Conservation (phyloP, 1,140 invertebrate species). For the Nomia melanderi region DNA sequence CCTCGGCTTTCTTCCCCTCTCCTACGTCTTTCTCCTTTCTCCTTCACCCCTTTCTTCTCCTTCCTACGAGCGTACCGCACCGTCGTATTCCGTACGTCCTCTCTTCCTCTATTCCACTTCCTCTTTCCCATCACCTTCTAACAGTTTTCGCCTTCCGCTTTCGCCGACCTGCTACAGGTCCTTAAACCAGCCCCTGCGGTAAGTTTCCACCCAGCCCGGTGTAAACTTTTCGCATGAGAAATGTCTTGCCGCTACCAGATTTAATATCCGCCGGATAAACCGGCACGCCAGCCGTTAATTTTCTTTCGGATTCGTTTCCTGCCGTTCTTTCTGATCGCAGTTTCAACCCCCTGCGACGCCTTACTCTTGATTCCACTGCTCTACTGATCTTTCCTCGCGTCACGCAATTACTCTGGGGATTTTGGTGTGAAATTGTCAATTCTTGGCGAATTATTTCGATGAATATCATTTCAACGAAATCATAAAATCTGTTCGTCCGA, state of each 20-base stretch:
- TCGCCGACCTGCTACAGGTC: constrained; percentile 21
- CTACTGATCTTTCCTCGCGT: no score
- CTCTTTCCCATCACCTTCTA: constrained; percentile 5
- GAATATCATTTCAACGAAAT: no score
- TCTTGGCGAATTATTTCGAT: no score
- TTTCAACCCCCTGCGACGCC: constrained; percentile 1
- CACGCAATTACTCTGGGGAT: no score
- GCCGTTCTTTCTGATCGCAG: neutral
- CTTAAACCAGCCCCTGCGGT: constrained; percentile 28
- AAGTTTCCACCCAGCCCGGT: constrained; percentile 19
- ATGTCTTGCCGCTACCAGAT: constrained; percentile 47
- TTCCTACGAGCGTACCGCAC: neutral
- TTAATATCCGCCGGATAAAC: constrained; percentile 68
- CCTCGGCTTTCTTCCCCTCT: constrained; percentile 22
- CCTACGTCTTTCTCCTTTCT: constrained; percentile 23
- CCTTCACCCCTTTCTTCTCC: neutral
- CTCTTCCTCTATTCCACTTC: constrained; percentile 8
- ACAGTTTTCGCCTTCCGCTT: constrained; percentile 6
- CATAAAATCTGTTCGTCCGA: no score
- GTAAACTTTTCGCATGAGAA: constrained; percentile 64
- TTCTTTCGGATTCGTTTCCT: constrained; percentile 51
- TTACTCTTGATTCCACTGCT: no score
- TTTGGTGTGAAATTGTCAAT: no score
- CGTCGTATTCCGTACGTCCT: constrained; percentile 15
- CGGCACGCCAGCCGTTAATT: constrained; percentile 48